Base-by-base conservation (phyloP, 2,888 invertebrate species). In the Apomyelois bistriatella region DNA sequence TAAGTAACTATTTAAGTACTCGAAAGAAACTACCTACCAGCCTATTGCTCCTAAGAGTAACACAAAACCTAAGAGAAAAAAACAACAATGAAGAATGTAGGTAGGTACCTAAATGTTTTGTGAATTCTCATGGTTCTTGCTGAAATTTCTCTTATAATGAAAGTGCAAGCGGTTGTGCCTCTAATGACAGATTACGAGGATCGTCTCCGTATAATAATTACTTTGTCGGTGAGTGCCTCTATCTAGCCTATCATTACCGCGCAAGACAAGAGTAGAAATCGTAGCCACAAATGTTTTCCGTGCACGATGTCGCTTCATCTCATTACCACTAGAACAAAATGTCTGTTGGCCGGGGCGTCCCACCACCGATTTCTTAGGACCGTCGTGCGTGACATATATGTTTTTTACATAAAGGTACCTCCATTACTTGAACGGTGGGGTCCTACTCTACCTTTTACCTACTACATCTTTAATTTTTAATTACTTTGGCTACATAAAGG, bases 261-360 rank as follows among this genome's bases (percentile, higher is more conserved):
- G 57, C 48, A 56, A 52, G 61, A 64, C 62, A 65, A 60, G 59
- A 63, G 59, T 74, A 79, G 78, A 79, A 79, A 79, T 74, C 68
- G 55, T 38, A 54, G 57, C 58, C 54, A 53, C 58, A 61, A 60
- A 66, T 71, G 65, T 68, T 70, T 70, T 66, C 68, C 66, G 66
- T 60, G 64, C 66, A 70, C 65, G 64, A 65, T 66, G 65, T 62
- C 64, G 62, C 61, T 70, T 72, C 67, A 66, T 74, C 69, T 74
- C 74, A 76, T 79, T 79, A n/a, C n/a, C n/a, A n/a, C n/a, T n/a
- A 74, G 68, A 65, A 74, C 74, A 74, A 77, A 81, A 77, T 61
- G 59, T 65, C 66, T 66, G 70, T 68, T 66, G 69, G 70, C 67
- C 28, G 28, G 3, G 7, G 56, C 49, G 53, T 64, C 56, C 55